These are phyloP conservation scores for Neelides sp. DNA, from an alignment of 1,140 invertebrate genomes.

Conservation along the genomic window DNA sequence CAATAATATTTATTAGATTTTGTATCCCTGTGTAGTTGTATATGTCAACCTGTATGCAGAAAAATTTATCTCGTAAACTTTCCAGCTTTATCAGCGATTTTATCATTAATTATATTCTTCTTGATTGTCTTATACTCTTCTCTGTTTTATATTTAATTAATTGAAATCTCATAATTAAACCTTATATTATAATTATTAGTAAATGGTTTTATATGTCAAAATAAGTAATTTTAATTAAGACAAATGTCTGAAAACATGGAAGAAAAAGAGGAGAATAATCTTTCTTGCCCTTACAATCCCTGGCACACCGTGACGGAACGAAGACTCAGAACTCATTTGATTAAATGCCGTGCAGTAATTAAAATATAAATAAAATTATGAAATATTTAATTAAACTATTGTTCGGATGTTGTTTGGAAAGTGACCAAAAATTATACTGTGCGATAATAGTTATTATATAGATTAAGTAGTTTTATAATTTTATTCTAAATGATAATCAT, in stretches of 20 bases:
- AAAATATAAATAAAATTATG: not conserved
- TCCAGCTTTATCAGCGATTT: too few species aligned
- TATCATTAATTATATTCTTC: too few species aligned
- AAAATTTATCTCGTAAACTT: too few species aligned
- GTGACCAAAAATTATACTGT: too few species aligned
- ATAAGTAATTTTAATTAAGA: not conserved
- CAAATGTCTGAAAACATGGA: not conserved
- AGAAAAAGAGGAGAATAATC: not conserved
- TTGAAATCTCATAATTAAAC: not conserved
- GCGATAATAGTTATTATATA: not conserved
- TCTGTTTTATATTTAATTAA: not conserved
- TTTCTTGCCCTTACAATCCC: constrained; percentile 13
- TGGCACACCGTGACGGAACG: constrained; percentile 1
- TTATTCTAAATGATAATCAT: not conserved
- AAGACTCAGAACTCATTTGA: constrained; percentile 5
- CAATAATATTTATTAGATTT: too few species aligned
- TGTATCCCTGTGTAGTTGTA: too few species aligned
- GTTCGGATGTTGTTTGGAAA: too few species aligned
- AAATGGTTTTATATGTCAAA: not conserved
- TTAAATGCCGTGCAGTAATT: constrained; percentile 13
- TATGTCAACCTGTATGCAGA: too few species aligned
- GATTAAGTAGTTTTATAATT: not conserved
- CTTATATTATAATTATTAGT: not conserved
- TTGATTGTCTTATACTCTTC: too few species aligned
- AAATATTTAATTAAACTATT: not conserved